These are phyloP conservation scores for Numenius phaeopus DNA, from an alignment of 2,797 vertebrate genomes.

Conservation along the genomic window DNA sequence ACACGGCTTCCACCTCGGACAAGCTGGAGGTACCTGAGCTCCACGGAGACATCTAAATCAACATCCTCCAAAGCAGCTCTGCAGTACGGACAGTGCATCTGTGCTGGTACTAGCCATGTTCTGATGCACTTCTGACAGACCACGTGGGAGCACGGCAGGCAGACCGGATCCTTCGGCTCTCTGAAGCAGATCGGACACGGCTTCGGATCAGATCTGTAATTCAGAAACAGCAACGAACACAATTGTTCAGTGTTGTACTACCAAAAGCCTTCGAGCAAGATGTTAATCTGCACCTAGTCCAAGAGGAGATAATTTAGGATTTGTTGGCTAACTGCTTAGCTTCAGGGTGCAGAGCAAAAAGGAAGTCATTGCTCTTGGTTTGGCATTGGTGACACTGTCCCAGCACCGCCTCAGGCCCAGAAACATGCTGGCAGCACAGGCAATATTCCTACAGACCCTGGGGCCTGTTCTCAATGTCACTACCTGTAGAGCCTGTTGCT, in stretches of 20 bases:
- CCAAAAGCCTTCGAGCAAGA: background rate
- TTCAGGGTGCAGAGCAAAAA: background rate
- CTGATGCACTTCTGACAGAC: constrained; percentile 87
- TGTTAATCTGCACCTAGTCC: background rate
- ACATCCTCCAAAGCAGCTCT: constrained; percentile 65
- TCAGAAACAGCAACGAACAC: background rate
- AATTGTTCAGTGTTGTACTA: background rate
- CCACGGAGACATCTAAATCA: constrained; percentile 73
- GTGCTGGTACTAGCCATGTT: constrained; percentile 80
- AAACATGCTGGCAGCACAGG: background rate
- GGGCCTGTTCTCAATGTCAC: background rate
- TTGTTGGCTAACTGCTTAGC: background rate
- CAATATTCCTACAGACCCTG: background rate
- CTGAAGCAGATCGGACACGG: constrained; percentile 85
- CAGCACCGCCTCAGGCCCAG: background rate
- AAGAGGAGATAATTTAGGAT: background rate
- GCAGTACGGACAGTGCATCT: constrained; percentile 89
- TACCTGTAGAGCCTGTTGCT: constrained; percentile 83
- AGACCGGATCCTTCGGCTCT: constrained; percentile 85
- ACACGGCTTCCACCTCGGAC: accelerated
- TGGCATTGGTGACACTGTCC: background rate
- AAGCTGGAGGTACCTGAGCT: constrained; percentile 80
- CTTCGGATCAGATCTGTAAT: constrained; percentile 81
- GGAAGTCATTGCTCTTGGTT: background rate
- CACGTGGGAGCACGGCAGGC: constrained; percentile 87